Evolutionary conservation across 2,888 invertebrate genomes (phyloP).

Genomic region (Tinea pellionella): DNA sequence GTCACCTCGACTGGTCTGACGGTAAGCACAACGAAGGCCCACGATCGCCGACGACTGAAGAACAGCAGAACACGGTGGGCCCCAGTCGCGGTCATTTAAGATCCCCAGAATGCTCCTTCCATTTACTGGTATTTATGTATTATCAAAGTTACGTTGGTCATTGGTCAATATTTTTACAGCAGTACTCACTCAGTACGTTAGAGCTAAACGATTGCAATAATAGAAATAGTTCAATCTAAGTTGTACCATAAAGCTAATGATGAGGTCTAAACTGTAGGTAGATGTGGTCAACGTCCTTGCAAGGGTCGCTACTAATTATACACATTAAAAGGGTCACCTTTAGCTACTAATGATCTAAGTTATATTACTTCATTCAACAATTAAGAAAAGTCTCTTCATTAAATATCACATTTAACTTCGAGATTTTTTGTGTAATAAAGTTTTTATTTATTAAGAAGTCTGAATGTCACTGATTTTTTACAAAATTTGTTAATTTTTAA

Average conservation of each 20-base stretch:
- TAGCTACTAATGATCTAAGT: background rate
- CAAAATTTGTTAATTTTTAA: too few species aligned
- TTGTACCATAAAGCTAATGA: slow-evolving; percentile 6
- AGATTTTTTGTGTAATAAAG: background rate
- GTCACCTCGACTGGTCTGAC: too few species aligned
- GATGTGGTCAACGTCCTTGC: slow-evolving; percentile 3
- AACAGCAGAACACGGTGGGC: too few species aligned
- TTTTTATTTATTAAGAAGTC: background rate
- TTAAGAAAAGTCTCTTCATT: background rate
- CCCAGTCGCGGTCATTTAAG: too few species aligned
- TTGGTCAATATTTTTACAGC: too few species aligned
- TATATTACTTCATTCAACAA: background rate
- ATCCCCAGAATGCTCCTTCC: too few species aligned
- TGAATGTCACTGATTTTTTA: too few species aligned
- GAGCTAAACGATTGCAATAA: background rate
- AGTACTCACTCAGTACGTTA: background rate
- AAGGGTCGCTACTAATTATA: background rate
- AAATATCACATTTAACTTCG: background rate
- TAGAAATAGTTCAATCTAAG: slow-evolving; percentile 9
- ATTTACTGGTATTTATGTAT: too few species aligned
- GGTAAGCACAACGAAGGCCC: too few species aligned
- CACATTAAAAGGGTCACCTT: background rate
- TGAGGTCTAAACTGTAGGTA: background rate
- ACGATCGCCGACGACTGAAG: too few species aligned
- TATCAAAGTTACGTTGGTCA: too few species aligned